These are phyloP conservation scores for Thecophora atra DNA, from an alignment of 2,888 invertebrate species.

Conservation along the genomic window DNA sequence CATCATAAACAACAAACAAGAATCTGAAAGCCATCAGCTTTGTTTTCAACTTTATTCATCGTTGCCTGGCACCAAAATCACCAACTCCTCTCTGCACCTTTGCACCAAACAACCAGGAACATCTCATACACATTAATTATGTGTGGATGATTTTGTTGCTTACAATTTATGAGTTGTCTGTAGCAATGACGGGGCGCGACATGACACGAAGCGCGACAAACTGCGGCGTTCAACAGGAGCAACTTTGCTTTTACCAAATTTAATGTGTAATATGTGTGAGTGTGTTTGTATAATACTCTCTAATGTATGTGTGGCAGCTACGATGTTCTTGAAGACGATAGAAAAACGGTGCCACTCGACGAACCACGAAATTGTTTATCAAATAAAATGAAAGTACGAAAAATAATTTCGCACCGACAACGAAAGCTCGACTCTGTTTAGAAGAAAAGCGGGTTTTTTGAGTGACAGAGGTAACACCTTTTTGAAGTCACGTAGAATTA, in stretches of 20 bases:
- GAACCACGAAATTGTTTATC: slow-evolving; percentile 16
- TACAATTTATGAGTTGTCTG: slow-evolving; percentile 25
- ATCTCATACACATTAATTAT: slow-evolving; percentile 23
- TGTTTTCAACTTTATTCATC: background rate
- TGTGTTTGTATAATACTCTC: background rate
- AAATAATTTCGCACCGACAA: no score
- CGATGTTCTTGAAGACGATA: background rate
- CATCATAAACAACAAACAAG: background rate
- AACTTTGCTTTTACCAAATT: background rate
- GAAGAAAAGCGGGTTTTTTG: no score
- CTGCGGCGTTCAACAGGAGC: background rate
- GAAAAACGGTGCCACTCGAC: slow-evolving; percentile 2
- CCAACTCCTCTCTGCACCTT: background rate
- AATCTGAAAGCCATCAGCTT: background rate
- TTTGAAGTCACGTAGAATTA: no score
- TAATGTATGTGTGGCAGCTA: background rate
- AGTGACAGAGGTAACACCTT: no score
- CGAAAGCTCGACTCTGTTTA: no score
- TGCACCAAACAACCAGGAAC: background rate
- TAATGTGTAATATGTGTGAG: no score
- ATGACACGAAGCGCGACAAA: background rate
- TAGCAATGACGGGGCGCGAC: background rate
- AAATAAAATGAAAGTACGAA: slow-evolving; percentile 1
- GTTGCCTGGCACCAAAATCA: no score
- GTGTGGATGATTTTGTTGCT: slow-evolving; percentile 12